Percentiles rank a stretch among this genome's conserved stretches.
Conservation (phyloP, 2,113 vertebrate genomes). For the Gallinago paraguaiae region DNA sequence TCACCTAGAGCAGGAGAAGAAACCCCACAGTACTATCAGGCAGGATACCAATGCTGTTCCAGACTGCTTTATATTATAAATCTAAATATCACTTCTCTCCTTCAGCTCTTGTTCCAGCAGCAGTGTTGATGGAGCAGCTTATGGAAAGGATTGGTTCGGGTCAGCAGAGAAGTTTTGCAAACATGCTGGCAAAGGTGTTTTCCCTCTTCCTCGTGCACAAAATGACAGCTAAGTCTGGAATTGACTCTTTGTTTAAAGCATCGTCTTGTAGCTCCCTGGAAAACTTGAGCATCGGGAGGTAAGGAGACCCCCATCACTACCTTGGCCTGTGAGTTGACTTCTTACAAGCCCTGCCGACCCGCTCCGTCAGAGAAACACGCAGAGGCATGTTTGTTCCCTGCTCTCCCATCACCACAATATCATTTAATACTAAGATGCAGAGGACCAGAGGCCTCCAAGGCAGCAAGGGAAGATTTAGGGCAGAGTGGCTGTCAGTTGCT, state of each 20-base stretch:
- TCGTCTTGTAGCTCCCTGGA: not conserved
- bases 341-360: not conserved
- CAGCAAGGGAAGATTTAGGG: not conserved
- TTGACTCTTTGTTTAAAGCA: not conserved
- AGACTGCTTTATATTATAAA: not conserved
- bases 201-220: not conserved
- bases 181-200: not conserved
- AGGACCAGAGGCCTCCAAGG: not conserved
- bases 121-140: not conserved
- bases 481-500: conserved; percentile 17
- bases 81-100: not conserved
- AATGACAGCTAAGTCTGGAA: not conserved
- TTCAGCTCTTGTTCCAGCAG: not conserved
- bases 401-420: not conserved
- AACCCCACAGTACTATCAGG: not conserved
- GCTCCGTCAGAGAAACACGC: not conserved
- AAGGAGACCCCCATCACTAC: accelerated
- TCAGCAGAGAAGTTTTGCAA: not conserved
- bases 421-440: not conserved
- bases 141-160: not conserved
- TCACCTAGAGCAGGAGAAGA: not conserved
- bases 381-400: not conserved
- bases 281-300: not conserved
- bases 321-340: not conserved
- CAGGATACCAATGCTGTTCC: not conserved